These are phyloP conservation scores for Oreochromis mossambicus DNA, from an alignment of 2,797 vertebrate genomes.

Conservation along the genomic window DNA sequence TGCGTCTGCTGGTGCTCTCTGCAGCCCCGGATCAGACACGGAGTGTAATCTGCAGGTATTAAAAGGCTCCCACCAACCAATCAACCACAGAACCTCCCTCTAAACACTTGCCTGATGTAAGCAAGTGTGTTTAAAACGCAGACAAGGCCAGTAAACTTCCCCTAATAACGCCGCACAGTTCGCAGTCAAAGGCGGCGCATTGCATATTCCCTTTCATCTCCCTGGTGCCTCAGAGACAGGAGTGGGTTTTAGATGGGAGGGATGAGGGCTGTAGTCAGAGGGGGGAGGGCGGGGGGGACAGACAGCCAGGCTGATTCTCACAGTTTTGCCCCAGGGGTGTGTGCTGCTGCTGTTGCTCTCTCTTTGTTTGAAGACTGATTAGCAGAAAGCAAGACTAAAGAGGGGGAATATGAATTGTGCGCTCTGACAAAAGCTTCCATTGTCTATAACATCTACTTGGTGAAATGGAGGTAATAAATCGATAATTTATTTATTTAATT, in stretches of 20 bases:
- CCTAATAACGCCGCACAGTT: conserved; percentile 56
- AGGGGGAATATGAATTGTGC: conserved; percentile 45
- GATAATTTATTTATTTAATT: background rate
- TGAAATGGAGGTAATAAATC: background rate
- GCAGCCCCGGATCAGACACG: background rate
- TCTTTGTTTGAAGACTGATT: conserved; percentile 73
- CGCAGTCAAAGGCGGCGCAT: conserved; percentile 65
- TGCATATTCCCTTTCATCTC: conserved; percentile 75
- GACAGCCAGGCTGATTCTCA: conserved; percentile 59
- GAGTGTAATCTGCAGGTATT: conserved; percentile 1
- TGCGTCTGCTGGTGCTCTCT: background rate
- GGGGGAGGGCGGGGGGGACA: conserved; percentile 16
- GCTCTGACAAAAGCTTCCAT: conserved; percentile 40
- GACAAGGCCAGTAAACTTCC: conserved; percentile 61
- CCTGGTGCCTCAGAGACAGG: conserved; percentile 67
- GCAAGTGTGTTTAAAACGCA: conserved; percentile 45
- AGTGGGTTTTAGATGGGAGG: conserved; percentile 61
- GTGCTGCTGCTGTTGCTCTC: conserved; percentile 59
- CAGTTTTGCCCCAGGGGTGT: conserved; percentile 61
- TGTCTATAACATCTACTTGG: conserved; percentile 22
- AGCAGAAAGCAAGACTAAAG: conserved; percentile 57
- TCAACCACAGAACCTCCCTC: background rate
- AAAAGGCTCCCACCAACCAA: background rate
- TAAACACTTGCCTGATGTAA: conserved; percentile 39
- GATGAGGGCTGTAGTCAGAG: conserved; percentile 55